These are phyloP conservation scores for Hirundo rustica DNA, from an alignment of 2,797 vertebrate species.

Conservation along the genomic window DNA sequence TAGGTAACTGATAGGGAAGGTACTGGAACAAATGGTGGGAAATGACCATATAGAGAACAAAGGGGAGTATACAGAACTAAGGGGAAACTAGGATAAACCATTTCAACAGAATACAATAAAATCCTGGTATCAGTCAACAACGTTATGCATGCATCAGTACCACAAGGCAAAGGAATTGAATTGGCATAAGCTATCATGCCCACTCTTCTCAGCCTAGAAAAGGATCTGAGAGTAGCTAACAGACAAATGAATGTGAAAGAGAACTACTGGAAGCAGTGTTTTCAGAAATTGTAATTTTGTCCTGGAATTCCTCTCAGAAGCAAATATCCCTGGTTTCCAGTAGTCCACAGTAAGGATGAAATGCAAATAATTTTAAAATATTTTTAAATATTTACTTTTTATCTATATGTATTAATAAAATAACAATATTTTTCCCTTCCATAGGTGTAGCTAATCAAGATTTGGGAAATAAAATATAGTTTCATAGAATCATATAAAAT, in stretches of 20 bases:
- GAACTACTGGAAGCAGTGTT: neutral
- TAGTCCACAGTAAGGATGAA: neutral
- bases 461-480: neutral
- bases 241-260: neutral
- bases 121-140: neutral
- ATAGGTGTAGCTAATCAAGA: neutral
- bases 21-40: too few species aligned
- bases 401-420: neutral
- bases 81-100: too few species aligned
- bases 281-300: neutral
- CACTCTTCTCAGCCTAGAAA: neutral
- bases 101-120: too few species aligned
- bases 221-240: slow-evolving; percentile 3
- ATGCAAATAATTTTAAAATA: too few species aligned
- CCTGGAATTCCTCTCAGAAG: neutral
- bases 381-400: neutral
- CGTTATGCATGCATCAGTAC: neutral
- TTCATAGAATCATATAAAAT: neutral
- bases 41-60: too few species aligned
- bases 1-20: too few species aligned
- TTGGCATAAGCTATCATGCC: neutral
- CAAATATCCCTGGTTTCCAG: neutral
- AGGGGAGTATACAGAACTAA: too few species aligned
- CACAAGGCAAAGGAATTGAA: neutral
- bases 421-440: neutral